A percentile compares a stretch with the other conserved stretches of the same genome.
These are phyloP conservation scores for Dendrolimus kikuchii DNA, from an alignment of 1,140 invertebrate species.

Conservation along the genomic window DNA sequence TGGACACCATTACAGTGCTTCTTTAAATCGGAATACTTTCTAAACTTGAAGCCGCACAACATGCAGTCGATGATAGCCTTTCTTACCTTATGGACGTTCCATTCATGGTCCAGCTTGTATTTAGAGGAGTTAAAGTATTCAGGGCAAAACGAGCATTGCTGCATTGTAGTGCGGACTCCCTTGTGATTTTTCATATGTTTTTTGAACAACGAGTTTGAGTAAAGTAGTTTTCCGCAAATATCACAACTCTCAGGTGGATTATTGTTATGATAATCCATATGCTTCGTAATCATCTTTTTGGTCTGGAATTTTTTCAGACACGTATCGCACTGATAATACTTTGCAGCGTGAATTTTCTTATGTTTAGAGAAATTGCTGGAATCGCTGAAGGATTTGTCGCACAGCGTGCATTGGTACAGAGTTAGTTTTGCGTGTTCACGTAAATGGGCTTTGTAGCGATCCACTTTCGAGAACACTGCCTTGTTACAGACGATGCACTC, in stretches of 20 bases:
- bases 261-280: slow-evolving; percentile 63
- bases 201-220: slow-evolving; percentile 58
- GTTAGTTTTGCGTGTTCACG: slow-evolving; percentile 66
- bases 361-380: slow-evolving; percentile 70
- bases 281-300: slow-evolving; percentile 61
- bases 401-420: slow-evolving; percentile 64
- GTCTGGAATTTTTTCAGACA: slow-evolving; percentile 67
- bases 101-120: slow-evolving; percentile 69
- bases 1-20: slow-evolving; percentile 42
- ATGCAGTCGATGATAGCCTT: slow-evolving; percentile 60
- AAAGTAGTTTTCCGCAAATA: slow-evolving; percentile 51
- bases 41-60: slow-evolving; percentile 52
- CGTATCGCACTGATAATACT: slow-evolving; percentile 58
- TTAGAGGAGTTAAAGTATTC: slow-evolving; percentile 50
- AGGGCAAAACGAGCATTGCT: slow-evolving; percentile 51
- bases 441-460: slow-evolving; percentile 62
- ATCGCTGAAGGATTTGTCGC: slow-evolving; percentile 66
- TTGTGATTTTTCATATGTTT: slow-evolving; percentile 61
- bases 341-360: slow-evolving; percentile 64
- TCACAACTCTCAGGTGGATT: slow-evolving; percentile 42
- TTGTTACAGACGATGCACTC: slow-evolving; percentile 57
- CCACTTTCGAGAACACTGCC: slow-evolving; percentile 47
- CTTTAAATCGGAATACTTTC: slow-evolving; percentile 58
- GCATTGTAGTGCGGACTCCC: slow-evolving; percentile 25
- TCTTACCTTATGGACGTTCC: slow-evolving; percentile 54